Evolutionary conservation across 2,797 vertebrate genomes (phyloP).

Genomic region (Champsocephalus esox): DNA sequence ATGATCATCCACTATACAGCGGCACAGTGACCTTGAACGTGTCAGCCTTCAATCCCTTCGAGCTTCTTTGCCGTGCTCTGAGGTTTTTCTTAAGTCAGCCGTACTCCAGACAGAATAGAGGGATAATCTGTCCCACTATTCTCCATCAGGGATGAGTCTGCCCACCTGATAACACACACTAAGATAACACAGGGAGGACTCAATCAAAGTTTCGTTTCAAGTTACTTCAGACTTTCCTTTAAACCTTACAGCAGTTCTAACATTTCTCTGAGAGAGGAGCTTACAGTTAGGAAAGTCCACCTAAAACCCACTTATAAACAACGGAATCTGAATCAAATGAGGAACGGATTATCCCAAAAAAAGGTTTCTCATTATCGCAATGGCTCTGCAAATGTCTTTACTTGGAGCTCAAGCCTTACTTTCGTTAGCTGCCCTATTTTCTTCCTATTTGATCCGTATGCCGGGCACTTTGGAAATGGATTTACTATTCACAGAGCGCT

Average conservation of each 20-base stretch:
- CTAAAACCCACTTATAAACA: conserved; percentile 53
- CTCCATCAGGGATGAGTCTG: conserved; percentile 58
- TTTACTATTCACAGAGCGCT: conserved; percentile 54
- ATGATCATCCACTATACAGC: conserved; percentile 17
- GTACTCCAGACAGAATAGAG: conserved; percentile 52
- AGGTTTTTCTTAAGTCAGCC: conserved; percentile 31
- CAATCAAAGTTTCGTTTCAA: conserved; percentile 54
- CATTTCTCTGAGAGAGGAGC: conserved; percentile 13
- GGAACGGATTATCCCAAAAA: conserved; percentile 46
- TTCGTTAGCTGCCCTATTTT: conserved; percentile 56
- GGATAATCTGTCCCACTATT: conserved; percentile 66
- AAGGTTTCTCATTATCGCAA: conserved; percentile 36
- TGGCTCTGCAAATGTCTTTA: conserved; percentile 43
- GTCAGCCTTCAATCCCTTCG: conserved; percentile 29
- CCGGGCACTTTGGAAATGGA: conserved; percentile 52
- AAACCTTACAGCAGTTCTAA: conserved; percentile 27
- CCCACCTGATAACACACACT: conserved; percentile 64
- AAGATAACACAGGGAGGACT: conserved; percentile 52
- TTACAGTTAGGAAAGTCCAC: conserved; percentile 33
- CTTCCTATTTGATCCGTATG: conserved; percentile 38
- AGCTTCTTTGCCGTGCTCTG: conserved; percentile 40
- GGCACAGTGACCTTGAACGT: conserved; percentile 14
- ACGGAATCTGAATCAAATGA: conserved; percentile 45
- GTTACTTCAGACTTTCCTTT: conserved; percentile 48
- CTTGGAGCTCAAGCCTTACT: conserved; percentile 42